Evolutionary conservation across 2,888 invertebrate genomes (phyloP), one percentile per base, ranked within the genome.

Genomic region (Blomia tropicalis): DNA sequence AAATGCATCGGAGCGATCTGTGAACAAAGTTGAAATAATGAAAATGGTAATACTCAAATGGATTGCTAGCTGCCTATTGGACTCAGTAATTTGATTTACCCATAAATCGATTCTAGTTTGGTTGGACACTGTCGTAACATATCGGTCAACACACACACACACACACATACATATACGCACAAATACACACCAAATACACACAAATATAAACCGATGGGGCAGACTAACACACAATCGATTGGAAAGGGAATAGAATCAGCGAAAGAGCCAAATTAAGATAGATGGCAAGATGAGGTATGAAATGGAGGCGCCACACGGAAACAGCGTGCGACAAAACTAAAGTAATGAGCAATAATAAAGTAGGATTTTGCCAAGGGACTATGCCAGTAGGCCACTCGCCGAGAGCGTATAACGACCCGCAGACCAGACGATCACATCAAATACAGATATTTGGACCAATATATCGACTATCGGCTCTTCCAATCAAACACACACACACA

Each of bases 1-100:
- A 41, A 41, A 41, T n/a, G 41, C 41, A 41, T n/a, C 41, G 14
- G 41, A 41, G n/a, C 14, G n/a, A n/a, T n/a, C n/a, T n/a, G n/a
- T n/a, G n/a, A n/a, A n/a, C n/a, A n/a, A n/a, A n/a, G n/a, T n/a
- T n/a, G n/a, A n/a, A 7, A n/a, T 47, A 47, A 47, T 47, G 51
- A 47, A n/a, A 47, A 47, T 47, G 51, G 51, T 19, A 47, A 47
- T 47, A 47, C 51, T 47, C 51, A 19, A 47, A 47, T 47, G n/a
- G 51, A 47, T 47, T n/a, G 5, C 11, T 47, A 14, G 7, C 11
- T 14, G 23, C 27, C 51, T n/a, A n/a, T n/a, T n/a, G n/a, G n/a
- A 22, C 22, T 47, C 51, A n/a, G 51, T 47, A 47, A 47, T 47
- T 47, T 47, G 51, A 47, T 47, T 47, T 47, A 47, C 7, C 51